Conservation (phyloP, 2,888 invertebrate genomes). For the Dolomedes plantarius region DNA sequence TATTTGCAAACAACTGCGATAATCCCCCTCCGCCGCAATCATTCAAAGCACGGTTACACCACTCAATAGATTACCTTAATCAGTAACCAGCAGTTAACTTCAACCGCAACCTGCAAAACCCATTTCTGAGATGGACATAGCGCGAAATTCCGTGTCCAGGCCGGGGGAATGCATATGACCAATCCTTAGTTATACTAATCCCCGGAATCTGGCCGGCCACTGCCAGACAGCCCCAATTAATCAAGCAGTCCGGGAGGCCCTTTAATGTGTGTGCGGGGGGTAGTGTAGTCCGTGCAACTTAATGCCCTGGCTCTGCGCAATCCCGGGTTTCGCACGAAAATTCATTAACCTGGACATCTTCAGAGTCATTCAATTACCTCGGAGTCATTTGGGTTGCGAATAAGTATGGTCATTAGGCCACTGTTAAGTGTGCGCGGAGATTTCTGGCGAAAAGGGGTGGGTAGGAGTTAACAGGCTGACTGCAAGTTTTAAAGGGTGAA, state of each 20-base stretch:
- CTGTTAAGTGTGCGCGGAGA: slow-evolving; percentile 66
- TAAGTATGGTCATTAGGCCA: slow-evolving; percentile 66
- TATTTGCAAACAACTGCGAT: slow-evolving; percentile 9
- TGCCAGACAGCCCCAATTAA: slow-evolving; percentile 51
- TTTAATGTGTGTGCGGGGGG: neutral
- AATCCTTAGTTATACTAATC: neutral
- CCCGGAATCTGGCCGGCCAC: slow-evolving; percentile 32
- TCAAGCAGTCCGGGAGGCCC: slow-evolving; percentile 23
- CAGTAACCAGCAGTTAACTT: neutral
- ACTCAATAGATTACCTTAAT: neutral
- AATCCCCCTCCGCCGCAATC: neutral
- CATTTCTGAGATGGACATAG: slow-evolving; percentile 4
- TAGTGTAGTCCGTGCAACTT: slow-evolving; percentile 34
- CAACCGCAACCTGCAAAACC: neutral
- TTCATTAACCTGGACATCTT: slow-evolving; percentile 67
- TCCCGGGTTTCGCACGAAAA: slow-evolving; percentile 41
- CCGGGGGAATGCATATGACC: slow-evolving; percentile 1
- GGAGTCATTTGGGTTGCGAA: slow-evolving; percentile 66
- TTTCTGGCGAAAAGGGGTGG: slow-evolving; percentile 38
- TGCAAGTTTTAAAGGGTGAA: slow-evolving; percentile 29
- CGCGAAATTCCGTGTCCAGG: slow-evolving; percentile 11
- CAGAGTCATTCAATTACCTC: slow-evolving; percentile 66
- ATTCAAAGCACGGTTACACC: neutral
- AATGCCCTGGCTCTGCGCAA: slow-evolving; percentile 50
- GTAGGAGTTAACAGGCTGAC: slow-evolving; percentile 49